These are phyloP conservation scores for Lemur catta DNA, from an alignment of 2,797 vertebrate species.

Conservation along the genomic window DNA sequence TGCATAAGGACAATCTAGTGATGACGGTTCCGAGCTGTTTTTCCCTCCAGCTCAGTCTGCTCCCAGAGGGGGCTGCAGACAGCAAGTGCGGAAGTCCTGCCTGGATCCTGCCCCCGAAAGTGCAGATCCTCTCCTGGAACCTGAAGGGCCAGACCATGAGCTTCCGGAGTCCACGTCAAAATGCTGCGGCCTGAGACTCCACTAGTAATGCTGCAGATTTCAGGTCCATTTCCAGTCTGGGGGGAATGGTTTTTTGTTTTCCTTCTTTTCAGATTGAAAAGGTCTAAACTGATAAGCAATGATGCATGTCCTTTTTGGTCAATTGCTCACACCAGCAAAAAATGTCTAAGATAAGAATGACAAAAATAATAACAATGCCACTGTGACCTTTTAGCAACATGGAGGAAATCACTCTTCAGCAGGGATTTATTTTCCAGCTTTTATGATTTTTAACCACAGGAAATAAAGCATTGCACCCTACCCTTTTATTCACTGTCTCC, in stretches of 20 bases:
- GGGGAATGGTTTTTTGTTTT: background rate
- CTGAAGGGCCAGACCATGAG: background rate
- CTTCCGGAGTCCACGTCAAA: background rate
- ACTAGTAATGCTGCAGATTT: background rate
- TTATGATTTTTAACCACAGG: background rate
- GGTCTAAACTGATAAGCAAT: background rate
- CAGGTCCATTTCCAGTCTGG: background rate
- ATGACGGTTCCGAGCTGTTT: background rate
- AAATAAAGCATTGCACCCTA: background rate
- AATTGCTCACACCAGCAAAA: slow-evolving; percentile 5
- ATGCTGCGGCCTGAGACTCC: background rate
- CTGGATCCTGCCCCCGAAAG: background rate
- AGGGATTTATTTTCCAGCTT: background rate
- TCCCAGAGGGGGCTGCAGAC: background rate
- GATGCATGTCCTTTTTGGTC: background rate
- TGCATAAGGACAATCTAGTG: background rate
- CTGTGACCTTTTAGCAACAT: background rate
- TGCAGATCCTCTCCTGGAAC: background rate
- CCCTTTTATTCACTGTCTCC: background rate
- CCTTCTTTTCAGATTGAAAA: background rate
- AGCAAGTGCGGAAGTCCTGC: background rate
- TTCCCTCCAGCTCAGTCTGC: background rate
- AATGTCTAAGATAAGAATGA: slow-evolving; percentile 33
- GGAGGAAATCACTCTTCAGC: background rate
- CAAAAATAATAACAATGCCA: background rate